Evolutionary conservation across 2,113 vertebrate genomes (phyloP), one percentile per base, ranked within the genome.

Genomic region (Diadophis punctatus): DNA sequence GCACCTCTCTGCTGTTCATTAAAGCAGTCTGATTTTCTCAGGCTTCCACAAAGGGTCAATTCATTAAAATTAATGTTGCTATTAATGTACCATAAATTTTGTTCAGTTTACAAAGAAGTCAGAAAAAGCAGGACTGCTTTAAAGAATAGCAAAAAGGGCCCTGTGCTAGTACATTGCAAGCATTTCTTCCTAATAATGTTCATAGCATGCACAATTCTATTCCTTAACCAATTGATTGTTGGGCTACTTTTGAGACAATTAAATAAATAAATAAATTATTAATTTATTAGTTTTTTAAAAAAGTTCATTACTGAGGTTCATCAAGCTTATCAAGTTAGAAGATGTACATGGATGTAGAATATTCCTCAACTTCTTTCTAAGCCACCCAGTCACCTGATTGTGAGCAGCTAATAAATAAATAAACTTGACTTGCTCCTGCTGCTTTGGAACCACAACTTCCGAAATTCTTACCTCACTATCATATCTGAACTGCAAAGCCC

Each of bases 291-390:
- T n/a, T 74, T 74, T 74, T 90, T 90, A n/a, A 89, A 84, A 74
- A 86, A 2, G 49, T 89, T 48, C 49, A 92, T 90, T 90, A 90
- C 30, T 86, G 88, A 60, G 92, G 30, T 89, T 56, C 87, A 60
- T 51, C 53, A 49, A 63, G 39, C 43, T 52, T 5, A n/a, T 58
- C 23, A 23, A 80, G 63, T 60, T 52, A 86, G 68, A 11, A 90
- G 12, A 68, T 68, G 86, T 86, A 74, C 68, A 20, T 18, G 5
- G 63, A 34, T 39, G 16, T 20, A 80, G n/a, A 80, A 80, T 80
- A 80, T 80, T 39, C 7, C 12, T 68, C 63, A 68, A 68, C 63
- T n/a, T 68, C 4, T 68, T 68, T 68, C 63, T 68, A 68, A n/a
- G 30, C 30, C 30, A 68, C 4, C 11, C 30, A n/a, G 30, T 68